Percentiles rank a stretch among this genome's conserved stretches.
Conservation (phyloP, 2,113 vertebrate genomes). For the Melanerpes aurifrons region DNA sequence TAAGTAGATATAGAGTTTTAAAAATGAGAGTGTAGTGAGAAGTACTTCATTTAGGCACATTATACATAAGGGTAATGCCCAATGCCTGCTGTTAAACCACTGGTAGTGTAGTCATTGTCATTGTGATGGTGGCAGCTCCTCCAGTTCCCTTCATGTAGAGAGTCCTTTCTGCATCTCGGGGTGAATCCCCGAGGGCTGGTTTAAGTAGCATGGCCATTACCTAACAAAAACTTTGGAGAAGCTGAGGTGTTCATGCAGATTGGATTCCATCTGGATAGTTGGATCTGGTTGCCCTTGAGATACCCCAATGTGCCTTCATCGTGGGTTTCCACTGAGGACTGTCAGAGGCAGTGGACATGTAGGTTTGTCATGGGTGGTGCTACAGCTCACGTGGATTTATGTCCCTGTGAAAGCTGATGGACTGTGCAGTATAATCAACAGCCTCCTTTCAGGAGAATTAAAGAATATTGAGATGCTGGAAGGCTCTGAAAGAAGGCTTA, state of each 20-base stretch:
- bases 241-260: neutral
- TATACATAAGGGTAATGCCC: neutral
- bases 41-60: neutral
- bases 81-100: neutral
- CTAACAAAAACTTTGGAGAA: neutral
- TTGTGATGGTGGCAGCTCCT: neutral
- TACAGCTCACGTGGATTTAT: neutral
- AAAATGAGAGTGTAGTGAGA: neutral
- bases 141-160: neutral
- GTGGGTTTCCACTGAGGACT: neutral
- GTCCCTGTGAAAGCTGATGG: neutral
- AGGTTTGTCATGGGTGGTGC: neutral
- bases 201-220: neutral
- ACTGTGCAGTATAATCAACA: neutral
- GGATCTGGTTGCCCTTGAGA: neutral
- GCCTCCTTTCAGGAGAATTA: neutral
- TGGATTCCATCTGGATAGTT: neutral
- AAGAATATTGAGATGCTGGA: neutral
- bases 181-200: neutral
- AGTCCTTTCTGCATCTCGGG: neutral
- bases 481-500: neutral
- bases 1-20: neutral
- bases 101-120: neutral
- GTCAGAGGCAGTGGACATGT: neutral
- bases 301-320: rapidly evolving